Percentiles rank a stretch among this genome's conserved stretches.
Conservation (phyloP, 1,140 invertebrate genomes). For the Drosophila lacertosa region DNA sequence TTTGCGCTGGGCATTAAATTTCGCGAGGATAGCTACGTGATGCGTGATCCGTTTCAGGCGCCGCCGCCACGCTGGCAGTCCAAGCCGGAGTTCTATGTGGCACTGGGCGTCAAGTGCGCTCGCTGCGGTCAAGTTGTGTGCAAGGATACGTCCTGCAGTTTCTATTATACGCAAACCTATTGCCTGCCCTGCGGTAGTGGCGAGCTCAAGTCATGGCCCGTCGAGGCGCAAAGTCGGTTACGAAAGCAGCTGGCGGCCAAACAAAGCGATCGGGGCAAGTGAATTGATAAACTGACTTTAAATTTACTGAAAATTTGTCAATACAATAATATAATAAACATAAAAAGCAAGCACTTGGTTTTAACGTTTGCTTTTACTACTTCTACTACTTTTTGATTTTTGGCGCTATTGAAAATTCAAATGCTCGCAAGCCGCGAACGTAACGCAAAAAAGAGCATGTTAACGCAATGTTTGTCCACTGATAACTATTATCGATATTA, state of each 20-base stretch:
- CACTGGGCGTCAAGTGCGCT: conserved; percentile 90
- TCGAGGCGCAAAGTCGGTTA: conserved; percentile 85
- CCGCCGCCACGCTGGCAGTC: conserved; percentile 84
- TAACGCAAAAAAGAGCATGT: neutral
- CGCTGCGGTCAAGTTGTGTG: conserved; percentile 89
- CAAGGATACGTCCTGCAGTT: conserved; percentile 89
- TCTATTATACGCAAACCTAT: conserved; percentile 90
- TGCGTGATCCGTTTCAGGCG: conserved; percentile 92
- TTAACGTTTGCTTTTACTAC: no score
- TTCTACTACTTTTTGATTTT: no score
- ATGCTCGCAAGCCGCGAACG: neutral
- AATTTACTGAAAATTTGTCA: neutral
- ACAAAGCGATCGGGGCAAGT: neutral
- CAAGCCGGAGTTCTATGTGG: conserved; percentile 88
- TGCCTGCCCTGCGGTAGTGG: conserved; percentile 88
- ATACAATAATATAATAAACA: neutral
- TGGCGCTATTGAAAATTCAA: no score
- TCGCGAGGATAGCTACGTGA: conserved; percentile 90
- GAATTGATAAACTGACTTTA: neutral
- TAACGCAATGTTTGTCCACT: conserved; percentile 6
- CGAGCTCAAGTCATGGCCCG: conserved; percentile 88
- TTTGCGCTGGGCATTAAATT: conserved; percentile 88
- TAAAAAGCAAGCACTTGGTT: no score
- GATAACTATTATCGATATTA: neutral
- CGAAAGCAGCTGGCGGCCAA: conserved; percentile 72